These are phyloP conservation scores for Catharus ustulatus DNA, from an alignment of 2,797 vertebrate species.

Conservation along the genomic window DNA sequence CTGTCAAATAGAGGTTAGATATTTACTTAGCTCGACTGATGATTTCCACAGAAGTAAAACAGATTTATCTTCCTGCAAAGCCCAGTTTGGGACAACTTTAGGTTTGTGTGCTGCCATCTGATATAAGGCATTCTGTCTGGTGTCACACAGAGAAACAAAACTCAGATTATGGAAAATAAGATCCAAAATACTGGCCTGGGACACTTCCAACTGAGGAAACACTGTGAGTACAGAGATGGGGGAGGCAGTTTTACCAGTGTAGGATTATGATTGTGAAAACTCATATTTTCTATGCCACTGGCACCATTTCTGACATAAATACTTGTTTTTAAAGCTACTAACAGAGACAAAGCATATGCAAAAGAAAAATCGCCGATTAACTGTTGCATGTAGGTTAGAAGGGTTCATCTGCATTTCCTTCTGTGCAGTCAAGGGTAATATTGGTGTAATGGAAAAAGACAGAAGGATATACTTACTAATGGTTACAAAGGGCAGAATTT, in stretches of 20 bases:
- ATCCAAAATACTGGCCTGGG: neutral
- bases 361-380: neutral
- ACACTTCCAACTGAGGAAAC: neutral
- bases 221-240: neutral
- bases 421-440: neutral
- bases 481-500: conserved; percentile 29
- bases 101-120: neutral
- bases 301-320: neutral
- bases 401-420: neutral
- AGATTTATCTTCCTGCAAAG: neutral
- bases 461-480: neutral
- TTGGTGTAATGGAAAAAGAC: neutral
- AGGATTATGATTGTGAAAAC: neutral
- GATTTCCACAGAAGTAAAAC: neutral
- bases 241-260: neutral
- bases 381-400: neutral
- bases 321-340: neutral
- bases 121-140: neutral
- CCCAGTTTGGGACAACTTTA: neutral
- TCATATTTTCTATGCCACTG: neutral
- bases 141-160: neutral
- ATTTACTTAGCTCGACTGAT: neutral
- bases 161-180: neutral
- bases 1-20: neutral
- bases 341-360: neutral